Base-by-base conservation (phyloP, 2,113 vertebrate genomes). In the Pandion haliaetus region DNA sequence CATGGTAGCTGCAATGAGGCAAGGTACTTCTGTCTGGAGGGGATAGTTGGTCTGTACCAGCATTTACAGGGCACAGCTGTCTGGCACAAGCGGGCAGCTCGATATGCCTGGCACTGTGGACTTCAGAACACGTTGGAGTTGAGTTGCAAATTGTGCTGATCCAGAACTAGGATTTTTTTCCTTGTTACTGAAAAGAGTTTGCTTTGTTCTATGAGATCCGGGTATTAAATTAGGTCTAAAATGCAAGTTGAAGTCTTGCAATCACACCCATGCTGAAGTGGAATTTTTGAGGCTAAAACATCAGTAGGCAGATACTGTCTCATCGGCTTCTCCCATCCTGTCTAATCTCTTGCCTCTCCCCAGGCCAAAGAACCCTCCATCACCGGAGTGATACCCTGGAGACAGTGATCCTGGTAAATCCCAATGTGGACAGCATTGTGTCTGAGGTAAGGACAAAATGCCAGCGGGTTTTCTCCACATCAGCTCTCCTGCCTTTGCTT, bases 311-410 rank as follows among this genome's bases (percentile, higher is more conserved):
- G 47, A 38, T 44, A 21, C 20, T 95, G 58, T 85, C 38, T 88
- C 52, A 82, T 71, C 73, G 40, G 34, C 50, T 78, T 82, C 72
- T 93, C 34, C 36, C 54, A 74, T 77, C 49, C 78, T 76, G 32
- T 93, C 66, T 92, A 45, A 96, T 89, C 71, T 49, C 66, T 87
- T 93, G 16, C 84, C 49, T 97, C 95, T 96, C 82, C 91, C 57
- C 91, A 99, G 99, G 99, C 96, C 99, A 99, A 97, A 98, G 99
- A 98, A 99, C 98, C 91, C 99, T 99, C 49, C 99, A 98, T 96
- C 99, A 99, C 95, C 98, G 97, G 93, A 99, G 99, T 91, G 98
- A 99, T 90, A 98, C 98, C 73, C 98, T 99, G 55, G 97, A 99
- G 93, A 99, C 99, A 1, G 98, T 99, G 90, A 98, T 99, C 96